Conservation (phyloP, 2,888 invertebrate genomes). For the Ornithoptera alexandrae region DNA sequence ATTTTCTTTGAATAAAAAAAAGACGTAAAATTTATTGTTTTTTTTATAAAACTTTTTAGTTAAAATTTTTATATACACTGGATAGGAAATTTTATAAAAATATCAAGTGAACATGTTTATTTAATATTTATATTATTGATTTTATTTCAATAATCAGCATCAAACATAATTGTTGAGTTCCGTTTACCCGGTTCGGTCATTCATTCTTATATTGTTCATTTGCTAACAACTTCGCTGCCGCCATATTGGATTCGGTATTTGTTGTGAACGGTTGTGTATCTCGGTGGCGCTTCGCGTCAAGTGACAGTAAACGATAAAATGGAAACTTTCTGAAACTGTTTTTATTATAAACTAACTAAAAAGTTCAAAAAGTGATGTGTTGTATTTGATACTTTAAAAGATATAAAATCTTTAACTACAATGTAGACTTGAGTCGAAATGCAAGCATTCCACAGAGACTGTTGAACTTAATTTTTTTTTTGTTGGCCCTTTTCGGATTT, state of each 20-base stretch:
- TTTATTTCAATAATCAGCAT: background rate
- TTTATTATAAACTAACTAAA: slow-evolving; percentile 40
- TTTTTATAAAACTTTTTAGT: too few relatives aligned
- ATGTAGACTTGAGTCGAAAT: slow-evolving; percentile 51
- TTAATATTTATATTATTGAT: too few relatives aligned
- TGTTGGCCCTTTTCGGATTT: slow-evolving; percentile 66
- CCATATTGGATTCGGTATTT: slow-evolving; percentile 69
- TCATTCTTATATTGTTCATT: slow-evolving; percentile 20
- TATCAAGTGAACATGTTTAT: too few relatives aligned
- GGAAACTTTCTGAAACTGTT: slow-evolving; percentile 59
- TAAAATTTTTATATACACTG: too few relatives aligned
- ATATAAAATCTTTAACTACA: slow-evolving; percentile 6
- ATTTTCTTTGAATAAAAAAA: too few relatives aligned
- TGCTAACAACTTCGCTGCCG: slow-evolving; percentile 37
- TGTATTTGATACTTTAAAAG: slow-evolving; percentile 23
- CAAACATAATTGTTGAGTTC: background rate
- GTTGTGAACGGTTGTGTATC: slow-evolving; percentile 46
- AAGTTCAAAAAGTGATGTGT: slow-evolving; percentile 32
- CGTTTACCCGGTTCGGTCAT: slow-evolving; percentile 6
- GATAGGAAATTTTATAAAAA: too few relatives aligned
- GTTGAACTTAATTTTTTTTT: slow-evolving; percentile 74
- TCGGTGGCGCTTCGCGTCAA: slow-evolving; percentile 51
- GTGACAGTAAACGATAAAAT: slow-evolving; percentile 70
- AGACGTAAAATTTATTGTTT: too few relatives aligned
- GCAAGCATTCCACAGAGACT: slow-evolving; percentile 76